Evolutionary conservation across 2,888 invertebrate species (phyloP), one percentile per base, ranked within the genome.

Genomic region (Coelopa pilipes): DNA sequence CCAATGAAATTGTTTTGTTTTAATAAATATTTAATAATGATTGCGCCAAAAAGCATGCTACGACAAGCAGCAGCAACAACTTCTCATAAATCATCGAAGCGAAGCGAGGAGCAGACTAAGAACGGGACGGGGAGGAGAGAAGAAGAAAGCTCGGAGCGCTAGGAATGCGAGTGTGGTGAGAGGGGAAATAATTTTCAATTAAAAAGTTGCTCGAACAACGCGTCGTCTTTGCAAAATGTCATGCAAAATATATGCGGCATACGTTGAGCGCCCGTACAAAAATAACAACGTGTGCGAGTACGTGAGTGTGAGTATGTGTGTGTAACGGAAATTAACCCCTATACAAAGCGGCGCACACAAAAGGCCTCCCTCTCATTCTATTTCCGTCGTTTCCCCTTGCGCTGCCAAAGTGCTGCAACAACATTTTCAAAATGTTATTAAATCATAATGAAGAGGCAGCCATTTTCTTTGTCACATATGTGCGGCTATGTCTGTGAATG

Each of bases 1-100:
- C 47, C 67, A 72, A 46, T 59, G 66, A 62, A 72, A 66, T 66
- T 34, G 21, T 67, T 66, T 72, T 62, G 57, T 46, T 72, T 65
- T 72, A 66, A 72, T 72, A 66, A 66, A 72, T 60, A 72, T 59
- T 72, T 72, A 67, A 72, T 67, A 72, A 63, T 71, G 49, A 71
- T 62, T 71, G 17, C 63, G 55, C 63, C 63, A 71, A 63, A 72
- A 67, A 49, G 67, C 55, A 68, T 11, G 55, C 53, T 17, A 55
- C 47, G 47, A 19, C 47, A 17, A 4, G 19, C 34, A 34, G 19
- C 34, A 34, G 34, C 45, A 55, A 45, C 17, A 55, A 55, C 68
- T 50, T 46, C 45, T 67, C 67, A 66, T 67, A 72, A 72, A 72
- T 72, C 66, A 67, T 72, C n/a, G 47, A 17, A 50, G 62, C n/a